Evolutionary conservation across 2,797 vertebrate genomes (phyloP).

Genomic region (Oreonectes daqikongensis): DNA sequence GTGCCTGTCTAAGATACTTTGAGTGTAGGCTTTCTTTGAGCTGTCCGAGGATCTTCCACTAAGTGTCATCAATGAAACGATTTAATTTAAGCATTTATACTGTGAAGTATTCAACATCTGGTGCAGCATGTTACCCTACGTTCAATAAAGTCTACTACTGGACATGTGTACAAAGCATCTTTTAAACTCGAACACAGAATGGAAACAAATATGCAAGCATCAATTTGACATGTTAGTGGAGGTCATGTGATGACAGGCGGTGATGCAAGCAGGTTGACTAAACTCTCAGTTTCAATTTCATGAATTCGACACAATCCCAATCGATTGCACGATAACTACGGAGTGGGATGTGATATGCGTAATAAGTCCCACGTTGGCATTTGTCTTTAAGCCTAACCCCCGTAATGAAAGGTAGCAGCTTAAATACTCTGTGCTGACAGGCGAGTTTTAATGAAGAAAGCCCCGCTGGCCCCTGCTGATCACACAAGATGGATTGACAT

Average conservation of each 20-base stretch:
- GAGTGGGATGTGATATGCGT: conserved; percentile 38
- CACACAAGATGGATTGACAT: conserved; percentile 59
- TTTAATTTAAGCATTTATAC: too few relatives aligned
- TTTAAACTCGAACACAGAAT: conserved; percentile 19
- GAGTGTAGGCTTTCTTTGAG: background rate
- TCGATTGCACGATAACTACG: conserved; percentile 33
- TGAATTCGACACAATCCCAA: conserved; percentile 31
- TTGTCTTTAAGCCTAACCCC: conserved; percentile 38
- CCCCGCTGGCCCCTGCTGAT: conserved; percentile 55
- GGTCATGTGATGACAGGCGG: conserved; percentile 33
- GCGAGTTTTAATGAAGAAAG: conserved; percentile 59
- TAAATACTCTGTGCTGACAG: conserved; percentile 47
- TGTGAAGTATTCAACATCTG: conserved; percentile 3
- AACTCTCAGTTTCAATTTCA: conserved; percentile 32
- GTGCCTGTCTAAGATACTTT: background rate
- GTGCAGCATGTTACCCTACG: background rate
- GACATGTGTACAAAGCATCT: background rate
- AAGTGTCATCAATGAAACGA: background rate
- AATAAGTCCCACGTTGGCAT: conserved; percentile 37
- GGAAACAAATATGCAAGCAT: conserved; percentile 31
- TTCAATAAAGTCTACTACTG: background rate
- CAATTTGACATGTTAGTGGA: conserved; percentile 16
- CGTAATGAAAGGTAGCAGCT: conserved; percentile 21
- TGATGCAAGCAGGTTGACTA: conserved; percentile 36
- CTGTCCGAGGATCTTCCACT: conserved; percentile 9